Evolutionary conservation across 1,140 invertebrate species (phyloP).

Genomic region (Theocolax elegans): DNA sequence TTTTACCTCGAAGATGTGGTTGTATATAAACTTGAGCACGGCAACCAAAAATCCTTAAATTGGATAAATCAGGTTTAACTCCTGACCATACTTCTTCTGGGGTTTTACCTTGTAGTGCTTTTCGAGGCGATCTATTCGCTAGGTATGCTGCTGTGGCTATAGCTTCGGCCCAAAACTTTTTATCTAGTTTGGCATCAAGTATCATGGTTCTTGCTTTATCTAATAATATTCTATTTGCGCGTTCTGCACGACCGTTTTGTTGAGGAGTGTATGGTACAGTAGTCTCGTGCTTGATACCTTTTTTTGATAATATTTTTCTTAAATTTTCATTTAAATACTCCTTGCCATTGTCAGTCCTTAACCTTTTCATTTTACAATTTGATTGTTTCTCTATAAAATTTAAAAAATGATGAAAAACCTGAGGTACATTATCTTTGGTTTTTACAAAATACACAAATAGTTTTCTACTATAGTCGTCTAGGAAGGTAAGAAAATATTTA

Average conservation of each 20-base stretch:
- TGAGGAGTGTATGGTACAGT: too few relatives aligned
- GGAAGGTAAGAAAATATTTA: conserved; percentile 54
- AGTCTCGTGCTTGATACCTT: conserved; percentile 56
- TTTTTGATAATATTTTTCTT: conserved; percentile 48
- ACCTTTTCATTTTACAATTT: conserved; percentile 46
- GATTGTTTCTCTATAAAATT: conserved; percentile 54
- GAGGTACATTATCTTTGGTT: conserved; percentile 52
- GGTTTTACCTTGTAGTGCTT: neutral
- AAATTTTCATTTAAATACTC: conserved; percentile 55
- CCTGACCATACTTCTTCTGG: conserved; percentile 46
- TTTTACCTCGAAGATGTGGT: conserved; percentile 55
- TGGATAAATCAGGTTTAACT: conserved; percentile 48
- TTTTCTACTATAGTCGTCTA: conserved; percentile 54
- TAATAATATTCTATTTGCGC: neutral
- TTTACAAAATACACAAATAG: conserved; percentile 54
- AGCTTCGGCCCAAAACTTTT: too few relatives aligned
- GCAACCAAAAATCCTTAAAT: conserved; percentile 61
- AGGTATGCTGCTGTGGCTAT: too few relatives aligned
- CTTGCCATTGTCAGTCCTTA: conserved; percentile 56
- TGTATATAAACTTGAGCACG: conserved; percentile 51
- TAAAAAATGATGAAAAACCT: conserved; percentile 53
- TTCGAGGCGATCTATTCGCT: too few relatives aligned
- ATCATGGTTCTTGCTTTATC: neutral
- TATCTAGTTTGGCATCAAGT: too few relatives aligned
- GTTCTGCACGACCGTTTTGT: too few relatives aligned